Conservation (phyloP, 1,140 invertebrate genomes). For the Penaeus japonicus region DNA sequence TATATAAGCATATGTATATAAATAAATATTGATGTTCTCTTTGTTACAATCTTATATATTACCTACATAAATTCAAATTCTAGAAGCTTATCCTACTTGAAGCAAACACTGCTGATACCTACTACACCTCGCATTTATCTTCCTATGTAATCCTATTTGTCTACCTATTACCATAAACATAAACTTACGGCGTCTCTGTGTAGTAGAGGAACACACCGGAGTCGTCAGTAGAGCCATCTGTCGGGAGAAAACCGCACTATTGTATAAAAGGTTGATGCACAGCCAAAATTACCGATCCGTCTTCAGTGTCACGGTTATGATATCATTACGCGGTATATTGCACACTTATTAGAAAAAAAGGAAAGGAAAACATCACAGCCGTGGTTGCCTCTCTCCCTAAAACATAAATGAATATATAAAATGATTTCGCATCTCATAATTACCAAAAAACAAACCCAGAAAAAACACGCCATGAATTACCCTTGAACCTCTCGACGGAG, state of each 20-base stretch:
- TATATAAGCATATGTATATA: too few relatives aligned
- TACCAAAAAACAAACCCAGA: not conserved
- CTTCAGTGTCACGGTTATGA: too few relatives aligned
- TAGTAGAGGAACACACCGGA: constrained; percentile 83
- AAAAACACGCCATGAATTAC: constrained; percentile 64
- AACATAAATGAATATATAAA: not conserved
- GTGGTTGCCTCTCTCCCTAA: not conserved
- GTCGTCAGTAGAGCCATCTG: constrained; percentile 79
- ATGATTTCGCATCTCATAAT: not conserved
- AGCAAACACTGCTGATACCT: too few relatives aligned
- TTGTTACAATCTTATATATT: too few relatives aligned
- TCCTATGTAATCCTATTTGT: not conserved
- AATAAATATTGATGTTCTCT: too few relatives aligned
- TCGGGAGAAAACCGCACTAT: constrained; percentile 60
- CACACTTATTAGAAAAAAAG: too few relatives aligned
- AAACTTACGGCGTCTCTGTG: constrained; percentile 75
- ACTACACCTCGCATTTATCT: too few relatives aligned
- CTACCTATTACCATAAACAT: not conserved
- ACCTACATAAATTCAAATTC: too few relatives aligned
- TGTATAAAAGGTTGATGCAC: not conserved
- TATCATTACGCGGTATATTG: too few relatives aligned
- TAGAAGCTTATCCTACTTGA: too few relatives aligned
- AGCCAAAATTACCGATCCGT: not conserved
- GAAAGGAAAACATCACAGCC: not conserved
- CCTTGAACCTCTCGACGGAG: constrained; percentile 75